Conservation (phyloP, 2,113 vertebrate species). For the Eleginops maclovinus region DNA sequence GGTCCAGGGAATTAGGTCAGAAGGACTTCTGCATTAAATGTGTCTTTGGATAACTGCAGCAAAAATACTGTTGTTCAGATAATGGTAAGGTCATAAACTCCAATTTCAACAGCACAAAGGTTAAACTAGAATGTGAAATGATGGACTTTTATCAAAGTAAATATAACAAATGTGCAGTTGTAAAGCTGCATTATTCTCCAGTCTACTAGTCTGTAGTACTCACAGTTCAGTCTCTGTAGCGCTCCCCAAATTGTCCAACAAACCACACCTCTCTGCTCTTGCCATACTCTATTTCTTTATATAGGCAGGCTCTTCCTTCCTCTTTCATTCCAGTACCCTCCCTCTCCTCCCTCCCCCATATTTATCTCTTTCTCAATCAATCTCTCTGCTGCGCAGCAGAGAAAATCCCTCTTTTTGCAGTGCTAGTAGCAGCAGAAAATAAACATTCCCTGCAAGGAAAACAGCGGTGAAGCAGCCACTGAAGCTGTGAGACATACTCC, state of each 20-base stretch:
- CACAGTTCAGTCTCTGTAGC: conserved; percentile 20
- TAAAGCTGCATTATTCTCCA: background rate
- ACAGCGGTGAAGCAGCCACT: background rate
- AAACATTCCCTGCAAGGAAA: conserved; percentile 1
- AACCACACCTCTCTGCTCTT: conserved; percentile 13
- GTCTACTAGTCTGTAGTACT: conserved; percentile 4
- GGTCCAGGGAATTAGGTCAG: background rate
- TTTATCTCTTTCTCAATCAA: conserved; percentile 2
- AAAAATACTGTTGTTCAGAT: background rate
- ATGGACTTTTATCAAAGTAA: background rate
- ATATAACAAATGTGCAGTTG: background rate
- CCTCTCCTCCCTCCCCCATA: background rate
- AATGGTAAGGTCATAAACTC: background rate
- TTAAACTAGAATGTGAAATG: background rate
- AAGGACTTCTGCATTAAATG: background rate
- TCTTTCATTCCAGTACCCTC: conserved; percentile 35
- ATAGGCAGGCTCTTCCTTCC: conserved; percentile 45
- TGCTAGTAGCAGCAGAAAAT: background rate
- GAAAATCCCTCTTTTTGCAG: background rate
- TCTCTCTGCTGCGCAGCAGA: conserved; percentile 5
- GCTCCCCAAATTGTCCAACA: background rate
- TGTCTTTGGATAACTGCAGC: background rate
- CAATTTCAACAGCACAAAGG: background rate
- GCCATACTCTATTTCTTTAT: conserved; percentile 38
- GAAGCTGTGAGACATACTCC: background rate